Conservation (phyloP, 2,113 vertebrate species). For the Nothoprocta perdicaria region DNA sequence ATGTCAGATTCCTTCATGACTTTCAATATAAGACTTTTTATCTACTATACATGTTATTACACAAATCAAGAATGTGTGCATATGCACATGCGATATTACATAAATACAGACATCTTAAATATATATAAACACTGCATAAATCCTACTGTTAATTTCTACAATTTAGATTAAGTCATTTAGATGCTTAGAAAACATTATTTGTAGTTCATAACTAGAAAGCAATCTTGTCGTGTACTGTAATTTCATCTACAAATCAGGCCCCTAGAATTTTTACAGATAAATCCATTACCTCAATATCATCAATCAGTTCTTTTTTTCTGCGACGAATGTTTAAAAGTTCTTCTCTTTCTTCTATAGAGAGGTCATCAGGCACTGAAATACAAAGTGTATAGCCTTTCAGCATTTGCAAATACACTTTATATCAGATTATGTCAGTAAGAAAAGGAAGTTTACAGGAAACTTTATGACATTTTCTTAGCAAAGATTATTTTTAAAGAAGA, state of each 20-base stretch:
- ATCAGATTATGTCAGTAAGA: background rate
- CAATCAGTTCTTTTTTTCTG: slow-evolving; percentile 94
- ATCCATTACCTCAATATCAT: slow-evolving; percentile 93
- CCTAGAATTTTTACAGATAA: background rate
- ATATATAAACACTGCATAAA: background rate
- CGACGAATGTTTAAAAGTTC: slow-evolving; percentile 94
- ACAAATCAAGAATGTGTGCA: background rate
- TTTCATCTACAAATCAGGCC: background rate
- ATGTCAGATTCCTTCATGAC: background rate
- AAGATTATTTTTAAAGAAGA: background rate
- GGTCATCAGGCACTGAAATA: slow-evolving; percentile 91
- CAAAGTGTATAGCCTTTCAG: background rate
- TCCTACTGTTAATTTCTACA: background rate
- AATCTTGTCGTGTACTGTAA: background rate
- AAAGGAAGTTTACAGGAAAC: background rate
- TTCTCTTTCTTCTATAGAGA: slow-evolving; percentile 93
- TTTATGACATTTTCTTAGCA: background rate
- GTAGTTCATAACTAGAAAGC: background rate
- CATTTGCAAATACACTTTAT: background rate
- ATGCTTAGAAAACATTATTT: background rate
- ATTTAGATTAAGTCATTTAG: background rate
- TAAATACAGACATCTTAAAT: background rate
- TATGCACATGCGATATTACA: background rate
- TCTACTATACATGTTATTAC: background rate
- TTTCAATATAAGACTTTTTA: background rate